Conservation (phyloP, 1,140 invertebrate species). For the Micrasema longulum region DNA sequence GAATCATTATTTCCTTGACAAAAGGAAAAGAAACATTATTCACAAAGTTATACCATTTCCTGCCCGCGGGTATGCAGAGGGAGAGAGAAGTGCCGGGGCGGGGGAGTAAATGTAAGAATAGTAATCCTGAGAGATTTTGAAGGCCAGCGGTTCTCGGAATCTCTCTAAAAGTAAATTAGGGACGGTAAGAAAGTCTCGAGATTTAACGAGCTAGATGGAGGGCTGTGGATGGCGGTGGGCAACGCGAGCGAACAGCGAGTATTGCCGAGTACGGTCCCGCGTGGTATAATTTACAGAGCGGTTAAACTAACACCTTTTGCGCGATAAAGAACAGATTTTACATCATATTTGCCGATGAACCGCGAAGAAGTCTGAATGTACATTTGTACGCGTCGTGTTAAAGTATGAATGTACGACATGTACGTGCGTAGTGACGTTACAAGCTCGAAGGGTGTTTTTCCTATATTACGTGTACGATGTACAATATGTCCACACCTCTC, state of each 20-base stretch:
- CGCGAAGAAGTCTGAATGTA: no score
- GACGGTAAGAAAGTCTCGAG: constrained; percentile 22
- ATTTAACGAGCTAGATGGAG: constrained; percentile 27
- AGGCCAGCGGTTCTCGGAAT: constrained; percentile 18
- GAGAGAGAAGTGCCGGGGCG: background rate
- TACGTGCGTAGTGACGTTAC: no score
- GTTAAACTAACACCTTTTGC: no score
- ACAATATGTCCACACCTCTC: no score
- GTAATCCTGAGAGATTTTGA: constrained; percentile 22
- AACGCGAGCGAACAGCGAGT: background rate
- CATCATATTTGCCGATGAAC: no score
- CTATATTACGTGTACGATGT: no score
- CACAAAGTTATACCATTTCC: constrained; percentile 41
- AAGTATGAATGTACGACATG: no score
- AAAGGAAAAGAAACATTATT: constrained; percentile 45
- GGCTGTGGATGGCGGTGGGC: constrained; percentile 3
- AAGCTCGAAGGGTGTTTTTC: no score
- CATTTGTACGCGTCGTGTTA: no score
- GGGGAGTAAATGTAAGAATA: constrained; percentile 14
- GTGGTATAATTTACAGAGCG: no score
- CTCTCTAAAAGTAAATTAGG: constrained; percentile 29
- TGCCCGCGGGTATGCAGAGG: background rate
- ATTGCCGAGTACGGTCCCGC: no score
- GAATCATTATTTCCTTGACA: constrained; percentile 41
- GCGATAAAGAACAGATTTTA: no score